phyloP scores from a whole-genome alignment of 37 sponge, comb jelly and placozoan genomes.

The Haliclona indistincta region DNA sequence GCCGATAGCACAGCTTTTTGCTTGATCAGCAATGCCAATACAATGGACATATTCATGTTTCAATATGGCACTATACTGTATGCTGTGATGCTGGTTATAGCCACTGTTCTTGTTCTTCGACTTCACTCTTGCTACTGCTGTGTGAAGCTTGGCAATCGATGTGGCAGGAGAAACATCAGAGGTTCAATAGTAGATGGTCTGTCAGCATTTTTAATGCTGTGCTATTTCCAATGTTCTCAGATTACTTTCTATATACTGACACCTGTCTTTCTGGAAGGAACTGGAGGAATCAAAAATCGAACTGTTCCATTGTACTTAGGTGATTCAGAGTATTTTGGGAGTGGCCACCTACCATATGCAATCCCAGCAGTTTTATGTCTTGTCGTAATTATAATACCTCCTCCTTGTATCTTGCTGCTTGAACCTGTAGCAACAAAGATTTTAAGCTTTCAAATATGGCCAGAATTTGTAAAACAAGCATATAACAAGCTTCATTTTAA shows the following conservation, averaged over 20 bases:
- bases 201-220: not conserved
- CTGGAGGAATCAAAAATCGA: not conserved
- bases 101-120: not conserved
- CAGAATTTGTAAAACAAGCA: not conserved
- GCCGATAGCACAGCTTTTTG: constrained; percentile 27
- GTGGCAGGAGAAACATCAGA: constrained; percentile 1
- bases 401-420: not conserved
- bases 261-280: not conserved
- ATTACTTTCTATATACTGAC: not conserved
- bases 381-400: not conserved
- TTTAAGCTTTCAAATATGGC: not conserved
- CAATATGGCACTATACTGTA: not conserved
- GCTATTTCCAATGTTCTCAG: not conserved
- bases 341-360: not conserved
- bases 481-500: not conserved
- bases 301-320: not conserved
- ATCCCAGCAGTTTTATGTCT: constrained; percentile 8
- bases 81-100: not conserved
- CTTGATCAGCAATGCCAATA: constrained; percentile 15
- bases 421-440: not conserved
- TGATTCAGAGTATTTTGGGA: not conserved
- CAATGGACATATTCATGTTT: constrained; percentile 1
- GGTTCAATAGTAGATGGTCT: not conserved
- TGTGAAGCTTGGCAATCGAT: not conserved
- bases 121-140: not conserved